These are phyloP conservation scores for Sternarchorhynchus goeldii DNA, from an alignment of 2,797 vertebrate species.

Conservation along the genomic window DNA sequence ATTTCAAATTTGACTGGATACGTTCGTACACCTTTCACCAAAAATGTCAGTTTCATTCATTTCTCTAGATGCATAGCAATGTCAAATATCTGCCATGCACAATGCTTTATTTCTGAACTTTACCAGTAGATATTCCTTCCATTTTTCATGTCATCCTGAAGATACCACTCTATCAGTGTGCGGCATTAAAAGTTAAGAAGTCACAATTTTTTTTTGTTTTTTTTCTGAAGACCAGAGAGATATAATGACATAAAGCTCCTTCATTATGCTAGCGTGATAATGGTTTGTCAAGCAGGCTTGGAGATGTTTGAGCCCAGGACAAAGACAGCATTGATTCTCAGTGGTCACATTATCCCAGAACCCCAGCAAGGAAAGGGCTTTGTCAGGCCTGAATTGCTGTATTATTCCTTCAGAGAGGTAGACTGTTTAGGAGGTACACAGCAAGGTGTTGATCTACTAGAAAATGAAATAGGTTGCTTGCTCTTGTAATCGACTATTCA, in stretches of 20 bases:
- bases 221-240: slow-evolving; percentile 38
- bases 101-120: neutral
- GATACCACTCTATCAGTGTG: slow-evolving; percentile 21
- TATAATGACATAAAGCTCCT: slow-evolving; percentile 28
- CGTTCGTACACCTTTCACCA: neutral
- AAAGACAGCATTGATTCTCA: slow-evolving; percentile 65
- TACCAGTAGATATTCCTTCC: neutral
- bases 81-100: too few species aligned
- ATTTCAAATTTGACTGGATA: too few species aligned
- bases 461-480: neutral
- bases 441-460: neutral
- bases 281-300: slow-evolving; percentile 38
- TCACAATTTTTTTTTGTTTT: slow-evolving; percentile 4
- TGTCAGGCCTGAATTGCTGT: slow-evolving; percentile 38
- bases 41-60: neutral
- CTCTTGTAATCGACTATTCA: neutral
- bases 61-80: too few species aligned
- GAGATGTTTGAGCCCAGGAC: slow-evolving; percentile 50
- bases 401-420: slow-evolving; percentile 35
- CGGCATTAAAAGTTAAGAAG: neutral
- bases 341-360: slow-evolving; percentile 51
- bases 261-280: slow-evolving; percentile 31
- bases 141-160: neutral
- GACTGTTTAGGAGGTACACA: slow-evolving; percentile 12
- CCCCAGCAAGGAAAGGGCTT: slow-evolving; percentile 26